Percentiles rank a stretch among this genome's conserved stretches.
phyloP scores from a whole-genome alignment of 2,888 invertebrate genomes.

The Rhagophthalmus giganteus region DNA sequence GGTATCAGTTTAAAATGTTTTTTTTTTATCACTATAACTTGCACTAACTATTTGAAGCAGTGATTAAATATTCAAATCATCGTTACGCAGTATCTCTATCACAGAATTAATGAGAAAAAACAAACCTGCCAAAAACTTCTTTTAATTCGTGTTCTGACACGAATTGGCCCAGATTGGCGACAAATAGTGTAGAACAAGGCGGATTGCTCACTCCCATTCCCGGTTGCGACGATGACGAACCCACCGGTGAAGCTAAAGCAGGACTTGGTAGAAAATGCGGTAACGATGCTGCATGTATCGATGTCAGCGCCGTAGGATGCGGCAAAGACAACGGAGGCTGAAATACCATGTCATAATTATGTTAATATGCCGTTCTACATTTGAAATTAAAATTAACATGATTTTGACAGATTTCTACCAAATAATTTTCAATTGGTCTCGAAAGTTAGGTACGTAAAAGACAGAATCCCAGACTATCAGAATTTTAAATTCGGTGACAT shows the following conservation, averaged over 20 bases:
- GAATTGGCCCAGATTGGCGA: constrained; percentile 96
- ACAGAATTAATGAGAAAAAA: constrained; percentile 5
- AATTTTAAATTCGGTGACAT: too few relatives aligned
- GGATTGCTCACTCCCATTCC: constrained; percentile 75
- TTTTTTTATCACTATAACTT: constrained; percentile 49
- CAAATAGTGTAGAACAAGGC: constrained; percentile 97
- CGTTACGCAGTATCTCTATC: too few relatives aligned
- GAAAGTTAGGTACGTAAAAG: too few relatives aligned
- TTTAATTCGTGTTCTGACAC: constrained; percentile 98
- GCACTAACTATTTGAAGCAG: constrained; percentile 38
- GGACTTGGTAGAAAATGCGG: constrained; percentile 92
- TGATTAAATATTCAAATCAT: constrained; percentile 2
- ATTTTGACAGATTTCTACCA: too few relatives aligned
- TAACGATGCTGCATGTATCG: constrained; percentile 72
- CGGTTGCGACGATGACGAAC: constrained; percentile 72
- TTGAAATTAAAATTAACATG: too few relatives aligned
- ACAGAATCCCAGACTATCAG: constrained; percentile 44
- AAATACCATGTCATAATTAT: too few relatives aligned
- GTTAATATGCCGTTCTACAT: too few relatives aligned
- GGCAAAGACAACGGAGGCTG: constrained; percentile 41
- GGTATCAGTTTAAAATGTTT: constrained; percentile 11
- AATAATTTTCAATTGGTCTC: too few relatives aligned
- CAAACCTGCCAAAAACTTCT: constrained; percentile 95
- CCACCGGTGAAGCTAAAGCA: constrained; percentile 88
- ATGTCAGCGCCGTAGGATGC: constrained; percentile 68